Percentiles rank a stretch among this genome's conserved stretches.
Evolutionary conservation across 2,888 invertebrate species (phyloP).

Genomic region (Harpagoxenus sublaevis): DNA sequence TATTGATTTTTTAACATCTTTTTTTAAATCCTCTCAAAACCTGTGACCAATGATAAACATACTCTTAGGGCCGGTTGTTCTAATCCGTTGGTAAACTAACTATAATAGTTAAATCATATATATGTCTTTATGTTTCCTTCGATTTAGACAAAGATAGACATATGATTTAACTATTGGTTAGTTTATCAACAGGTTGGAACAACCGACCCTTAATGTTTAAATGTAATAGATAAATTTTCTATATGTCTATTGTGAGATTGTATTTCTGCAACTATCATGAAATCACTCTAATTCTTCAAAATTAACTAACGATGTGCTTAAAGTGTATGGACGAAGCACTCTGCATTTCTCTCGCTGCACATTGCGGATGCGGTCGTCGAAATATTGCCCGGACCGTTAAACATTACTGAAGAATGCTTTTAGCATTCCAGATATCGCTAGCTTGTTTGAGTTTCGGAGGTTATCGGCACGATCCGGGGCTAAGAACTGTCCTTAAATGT

Average conservation of each 20-base stretch:
- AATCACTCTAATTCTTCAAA: background rate
- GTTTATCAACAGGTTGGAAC: too few species aligned
- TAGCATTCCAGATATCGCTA: conserved; percentile 68
- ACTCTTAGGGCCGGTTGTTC: background rate
- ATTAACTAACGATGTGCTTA: background rate
- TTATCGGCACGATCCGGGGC: conserved; percentile 69
- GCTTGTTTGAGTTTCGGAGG: conserved; percentile 54
- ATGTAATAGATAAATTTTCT: background rate
- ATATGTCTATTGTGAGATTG: background rate
- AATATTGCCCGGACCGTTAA: conserved; percentile 58
- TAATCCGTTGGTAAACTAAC: too few species aligned
- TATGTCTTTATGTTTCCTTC: too few species aligned
- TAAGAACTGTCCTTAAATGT: conserved; percentile 76
- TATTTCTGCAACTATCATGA: background rate
- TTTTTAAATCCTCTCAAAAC: background rate
- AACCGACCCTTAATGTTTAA: background rate
- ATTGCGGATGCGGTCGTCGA: background rate
- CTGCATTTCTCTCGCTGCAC: background rate
- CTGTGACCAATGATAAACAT: background rate
- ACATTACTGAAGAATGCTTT: conserved; percentile 74
- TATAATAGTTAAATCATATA: too few species aligned
- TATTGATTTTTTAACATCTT: conserved; percentile 8
- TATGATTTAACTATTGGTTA: too few species aligned
- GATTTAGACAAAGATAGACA: too few species aligned
- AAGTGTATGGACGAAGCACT: background rate